A percentile compares a stretch with the other conserved stretches of the same genome.
These are phyloP conservation scores for Mesaphorura yosii DNA, from an alignment of 1,140 invertebrate genomes.

Conservation along the genomic window DNA sequence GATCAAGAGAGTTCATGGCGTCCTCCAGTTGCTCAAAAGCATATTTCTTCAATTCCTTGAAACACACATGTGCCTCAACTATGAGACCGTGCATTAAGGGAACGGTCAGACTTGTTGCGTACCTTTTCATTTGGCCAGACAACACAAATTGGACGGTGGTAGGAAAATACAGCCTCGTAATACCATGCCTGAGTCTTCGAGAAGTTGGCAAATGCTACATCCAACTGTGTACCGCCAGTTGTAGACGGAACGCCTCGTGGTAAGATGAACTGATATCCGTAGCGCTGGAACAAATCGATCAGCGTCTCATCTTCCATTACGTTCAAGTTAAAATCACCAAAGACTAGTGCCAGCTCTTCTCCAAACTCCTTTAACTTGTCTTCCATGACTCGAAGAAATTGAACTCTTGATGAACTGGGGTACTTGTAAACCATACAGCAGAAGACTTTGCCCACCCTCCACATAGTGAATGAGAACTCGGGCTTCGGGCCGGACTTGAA, in stretches of 20 bases:
- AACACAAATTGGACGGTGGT: constrained; percentile 11
- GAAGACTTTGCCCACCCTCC: not conserved
- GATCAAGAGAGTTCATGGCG: no score
- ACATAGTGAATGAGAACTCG: not conserved
- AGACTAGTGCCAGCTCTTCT: not conserved
- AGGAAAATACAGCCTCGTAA: constrained; percentile 1
- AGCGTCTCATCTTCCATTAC: not conserved
- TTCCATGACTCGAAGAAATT: not conserved
- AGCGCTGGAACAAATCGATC: not conserved
- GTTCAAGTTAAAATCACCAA: not conserved
- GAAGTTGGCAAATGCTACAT: not conserved
- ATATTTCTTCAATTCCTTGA: no score
- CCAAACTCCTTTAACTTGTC: not conserved
- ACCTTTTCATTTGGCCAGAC: constrained; percentile 1
- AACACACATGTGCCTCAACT: no score
- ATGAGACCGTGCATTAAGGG: no score
- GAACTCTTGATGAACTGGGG: not conserved
- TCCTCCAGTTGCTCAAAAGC: no score
- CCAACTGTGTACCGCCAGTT: not conserved
- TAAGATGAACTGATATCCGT: not conserved
- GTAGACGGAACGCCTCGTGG: not conserved
- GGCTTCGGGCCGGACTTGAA: not conserved
- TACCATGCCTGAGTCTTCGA: not conserved
- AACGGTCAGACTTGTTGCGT: no score
- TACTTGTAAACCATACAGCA: not conserved